Evolutionary conservation across 2,888 invertebrate species (phyloP).

Genomic region (Epiblema foenella): DNA sequence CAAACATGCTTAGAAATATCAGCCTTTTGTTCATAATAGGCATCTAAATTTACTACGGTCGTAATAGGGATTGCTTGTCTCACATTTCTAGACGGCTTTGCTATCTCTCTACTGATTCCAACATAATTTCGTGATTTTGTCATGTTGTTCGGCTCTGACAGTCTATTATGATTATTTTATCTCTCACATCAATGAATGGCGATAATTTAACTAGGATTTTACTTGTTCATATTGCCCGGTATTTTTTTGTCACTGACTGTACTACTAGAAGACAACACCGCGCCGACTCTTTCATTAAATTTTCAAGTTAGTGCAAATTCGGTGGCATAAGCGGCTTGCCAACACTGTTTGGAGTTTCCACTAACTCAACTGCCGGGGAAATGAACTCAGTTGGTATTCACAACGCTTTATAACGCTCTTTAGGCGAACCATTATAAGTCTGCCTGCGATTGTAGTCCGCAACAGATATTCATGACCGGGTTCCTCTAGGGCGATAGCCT

Average conservation of each 20-base stretch:
- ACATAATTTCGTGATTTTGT: neutral
- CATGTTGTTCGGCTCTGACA: neutral
- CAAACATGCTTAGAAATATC: neutral
- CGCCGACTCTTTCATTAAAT: constrained; percentile 68
- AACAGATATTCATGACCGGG: too few species aligned
- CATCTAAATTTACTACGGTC: neutral
- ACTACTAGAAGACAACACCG: constrained; percentile 42
- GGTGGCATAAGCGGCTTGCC: constrained; percentile 66
- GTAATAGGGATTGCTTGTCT: neutral
- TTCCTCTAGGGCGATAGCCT: too few species aligned
- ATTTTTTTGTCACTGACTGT: neutral
- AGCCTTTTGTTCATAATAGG: neutral
- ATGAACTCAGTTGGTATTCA: constrained; percentile 33
- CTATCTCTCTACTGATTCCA: neutral
- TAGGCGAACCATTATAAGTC: neutral
- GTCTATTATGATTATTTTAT: neutral
- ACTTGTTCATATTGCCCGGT: neutral
- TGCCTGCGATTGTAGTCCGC: neutral
- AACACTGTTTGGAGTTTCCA: constrained; percentile 53
- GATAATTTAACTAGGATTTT: neutral
- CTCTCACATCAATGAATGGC: neutral
- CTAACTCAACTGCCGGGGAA: constrained; percentile 44
- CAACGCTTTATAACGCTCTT: neutral
- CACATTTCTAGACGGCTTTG: neutral
- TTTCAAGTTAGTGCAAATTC: constrained; percentile 71